phyloP scores from a whole-genome alignment of 1,140 invertebrate species.

The Hetaerina americana region DNA sequence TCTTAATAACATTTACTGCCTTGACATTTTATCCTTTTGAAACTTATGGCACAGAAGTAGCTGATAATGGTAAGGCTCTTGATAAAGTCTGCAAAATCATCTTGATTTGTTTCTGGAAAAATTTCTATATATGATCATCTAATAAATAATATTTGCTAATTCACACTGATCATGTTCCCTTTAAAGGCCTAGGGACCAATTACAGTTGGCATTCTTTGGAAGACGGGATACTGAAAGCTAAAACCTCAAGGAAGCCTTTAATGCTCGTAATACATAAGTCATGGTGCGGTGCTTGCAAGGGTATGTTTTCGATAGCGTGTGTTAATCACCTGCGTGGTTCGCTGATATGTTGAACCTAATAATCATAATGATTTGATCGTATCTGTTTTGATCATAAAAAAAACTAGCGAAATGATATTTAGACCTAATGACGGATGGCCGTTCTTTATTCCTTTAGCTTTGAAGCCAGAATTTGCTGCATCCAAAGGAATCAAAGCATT shows the following conservation, averaged over 20 bases:
- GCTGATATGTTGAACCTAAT: too few relatives aligned
- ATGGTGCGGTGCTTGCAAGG: constrained; percentile 47
- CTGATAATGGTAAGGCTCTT: too few relatives aligned
- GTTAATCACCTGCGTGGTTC: not conserved
- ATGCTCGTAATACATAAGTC: constrained; percentile 49
- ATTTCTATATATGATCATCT: too few relatives aligned
- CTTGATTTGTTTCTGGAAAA: too few relatives aligned
- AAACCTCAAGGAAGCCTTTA: constrained; percentile 35
- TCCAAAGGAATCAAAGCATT: constrained; percentile 37
- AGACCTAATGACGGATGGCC: too few relatives aligned
- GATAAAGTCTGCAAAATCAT: too few relatives aligned
- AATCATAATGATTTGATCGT: not conserved
- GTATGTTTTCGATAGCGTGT: constrained; percentile 22
- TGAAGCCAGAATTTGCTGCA: constrained; percentile 40
- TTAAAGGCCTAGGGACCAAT: not conserved
- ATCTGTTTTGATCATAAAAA: not conserved
- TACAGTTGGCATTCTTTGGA: constrained; percentile 27
- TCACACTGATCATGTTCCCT: not conserved
- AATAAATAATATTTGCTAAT: too few relatives aligned
- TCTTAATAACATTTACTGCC: too few relatives aligned
- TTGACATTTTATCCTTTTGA: too few relatives aligned
- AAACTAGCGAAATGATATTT: too few relatives aligned
- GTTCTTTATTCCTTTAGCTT: constrained; percentile 21
- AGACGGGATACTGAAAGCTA: constrained; percentile 30
- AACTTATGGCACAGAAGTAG: too few relatives aligned